Evolutionary conservation across 2,797 vertebrate species (phyloP).

Genomic region (Tiaroga cobitis): DNA sequence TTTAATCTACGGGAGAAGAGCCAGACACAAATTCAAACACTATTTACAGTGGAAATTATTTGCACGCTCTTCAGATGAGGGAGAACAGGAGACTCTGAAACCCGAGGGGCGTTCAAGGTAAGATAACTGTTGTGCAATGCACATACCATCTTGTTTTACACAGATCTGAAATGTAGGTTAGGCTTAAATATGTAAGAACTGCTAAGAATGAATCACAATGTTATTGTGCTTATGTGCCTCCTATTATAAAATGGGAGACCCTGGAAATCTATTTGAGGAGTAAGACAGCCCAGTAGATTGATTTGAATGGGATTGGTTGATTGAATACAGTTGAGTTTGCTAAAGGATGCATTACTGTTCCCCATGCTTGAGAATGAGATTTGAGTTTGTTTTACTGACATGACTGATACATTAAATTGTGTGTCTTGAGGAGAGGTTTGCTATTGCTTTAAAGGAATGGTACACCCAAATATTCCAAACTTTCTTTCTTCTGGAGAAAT

Average conservation of each 20-base stretch:
- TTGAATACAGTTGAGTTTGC: neutral
- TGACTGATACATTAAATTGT: neutral
- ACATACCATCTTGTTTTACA: neutral
- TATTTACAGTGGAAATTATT: conserved; percentile 54
- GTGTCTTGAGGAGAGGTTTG: neutral
- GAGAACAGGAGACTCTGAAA: conserved; percentile 62
- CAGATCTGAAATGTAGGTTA: neutral
- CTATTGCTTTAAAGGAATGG: neutral
- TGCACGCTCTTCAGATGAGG: conserved; percentile 62
- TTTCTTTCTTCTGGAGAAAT: neutral
- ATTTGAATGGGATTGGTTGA: neutral
- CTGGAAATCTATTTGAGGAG: neutral
- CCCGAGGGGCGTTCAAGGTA: conserved; percentile 67
- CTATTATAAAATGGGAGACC: neutral
- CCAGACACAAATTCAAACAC: neutral
- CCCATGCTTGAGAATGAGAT: neutral
- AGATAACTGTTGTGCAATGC: conserved; percentile 1
- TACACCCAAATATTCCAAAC: neutral
- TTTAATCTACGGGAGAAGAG: conserved; percentile 42
- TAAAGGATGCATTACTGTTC: neutral
- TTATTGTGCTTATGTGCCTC: neutral
- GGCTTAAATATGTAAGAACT: neutral
- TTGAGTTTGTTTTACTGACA: no score
- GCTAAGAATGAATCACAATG: neutral
- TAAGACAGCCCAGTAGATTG: neutral